Percentiles rank a stretch among this genome's conserved stretches.
phyloP scores from a whole-genome alignment of 2,888 invertebrate genomes.

The Frankliniella fusca region DNA sequence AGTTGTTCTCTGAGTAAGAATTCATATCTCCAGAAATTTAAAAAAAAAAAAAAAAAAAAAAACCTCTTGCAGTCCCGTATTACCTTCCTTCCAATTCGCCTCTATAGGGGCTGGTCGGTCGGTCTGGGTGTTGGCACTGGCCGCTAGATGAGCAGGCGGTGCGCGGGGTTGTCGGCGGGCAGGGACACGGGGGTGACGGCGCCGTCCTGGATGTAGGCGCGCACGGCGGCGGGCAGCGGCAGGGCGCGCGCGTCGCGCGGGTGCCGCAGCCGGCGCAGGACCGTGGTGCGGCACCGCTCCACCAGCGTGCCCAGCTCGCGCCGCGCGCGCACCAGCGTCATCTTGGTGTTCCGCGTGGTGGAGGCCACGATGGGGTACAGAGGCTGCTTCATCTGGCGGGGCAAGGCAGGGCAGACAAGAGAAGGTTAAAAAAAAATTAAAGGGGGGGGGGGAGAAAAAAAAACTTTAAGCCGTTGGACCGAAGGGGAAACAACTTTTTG shows the following conservation, averaged over 20 bases:
- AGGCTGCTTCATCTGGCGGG: conserved; percentile 49
- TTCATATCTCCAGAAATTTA: too few relatives aligned
- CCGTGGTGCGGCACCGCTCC: conserved; percentile 62
- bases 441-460: too few relatives aligned
- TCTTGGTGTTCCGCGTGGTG: conserved; percentile 70
- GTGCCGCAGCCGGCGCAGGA: conserved; percentile 53
- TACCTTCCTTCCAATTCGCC: too few relatives aligned
- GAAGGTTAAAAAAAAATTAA: too few relatives aligned
- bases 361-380: conserved; percentile 67
- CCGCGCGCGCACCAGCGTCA: conserved; percentile 58
- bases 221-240: conserved; percentile 57
- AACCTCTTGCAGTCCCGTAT: too few relatives aligned
- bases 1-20: too few relatives aligned
- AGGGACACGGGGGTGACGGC: not conserved
- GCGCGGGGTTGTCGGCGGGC: not conserved
- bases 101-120: too few relatives aligned
- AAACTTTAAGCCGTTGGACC: too few relatives aligned
- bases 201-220: conserved; percentile 53
- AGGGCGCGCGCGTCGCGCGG: conserved; percentile 54
- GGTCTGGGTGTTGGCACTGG: too few relatives aligned
- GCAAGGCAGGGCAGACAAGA: not conserved
- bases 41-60: too few relatives aligned
- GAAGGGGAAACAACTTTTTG: too few relatives aligned
- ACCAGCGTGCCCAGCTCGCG: conserved; percentile 64
- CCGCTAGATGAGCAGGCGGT: not conserved